Evolutionary conservation across 1,140 invertebrate species (phyloP).

Genomic region (Xylocopa sonorina): DNA sequence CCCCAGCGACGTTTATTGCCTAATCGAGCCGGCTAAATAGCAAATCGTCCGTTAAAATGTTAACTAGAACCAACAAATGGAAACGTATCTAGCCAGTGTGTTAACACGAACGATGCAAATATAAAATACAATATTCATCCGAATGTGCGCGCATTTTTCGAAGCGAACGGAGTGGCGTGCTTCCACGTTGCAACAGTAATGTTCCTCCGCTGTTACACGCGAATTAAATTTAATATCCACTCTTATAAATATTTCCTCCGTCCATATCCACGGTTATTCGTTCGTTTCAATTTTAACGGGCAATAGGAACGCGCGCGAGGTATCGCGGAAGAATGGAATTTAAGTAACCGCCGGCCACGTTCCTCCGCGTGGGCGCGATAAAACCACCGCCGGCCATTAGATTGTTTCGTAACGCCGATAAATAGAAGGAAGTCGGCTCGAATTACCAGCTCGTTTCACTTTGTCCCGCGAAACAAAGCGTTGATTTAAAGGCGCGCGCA

Average conservation of each 20-base stretch:
- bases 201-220: too few relatives aligned
- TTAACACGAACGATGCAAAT: not conserved
- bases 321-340: not conserved
- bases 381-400: slow-evolving; percentile 10
- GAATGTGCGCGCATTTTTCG: not conserved
- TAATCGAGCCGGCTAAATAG: not conserved
- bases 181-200: not conserved
- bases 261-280: not conserved
- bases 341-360: not conserved
- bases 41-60: too few relatives aligned
- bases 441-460: slow-evolving; percentile 45
- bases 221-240: not conserved
- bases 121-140: slow-evolving; percentile 2
- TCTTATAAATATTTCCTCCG: not conserved
- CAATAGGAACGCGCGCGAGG: not conserved
- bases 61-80: too few relatives aligned
- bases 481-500: slow-evolving; percentile 30
- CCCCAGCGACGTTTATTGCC: not conserved
- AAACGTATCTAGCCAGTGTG: too few relatives aligned
- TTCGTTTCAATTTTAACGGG: not conserved
- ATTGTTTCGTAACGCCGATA: slow-evolving; percentile 31
- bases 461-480: slow-evolving; percentile 34
- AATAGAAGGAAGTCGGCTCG: slow-evolving; percentile 23
- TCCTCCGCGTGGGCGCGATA: slow-evolving; percentile 8
- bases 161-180: too few relatives aligned